These are phyloP conservation scores for Drosophila takahashii DNA, from an alignment of 1,140 invertebrate genomes.

Conservation along the genomic window DNA sequence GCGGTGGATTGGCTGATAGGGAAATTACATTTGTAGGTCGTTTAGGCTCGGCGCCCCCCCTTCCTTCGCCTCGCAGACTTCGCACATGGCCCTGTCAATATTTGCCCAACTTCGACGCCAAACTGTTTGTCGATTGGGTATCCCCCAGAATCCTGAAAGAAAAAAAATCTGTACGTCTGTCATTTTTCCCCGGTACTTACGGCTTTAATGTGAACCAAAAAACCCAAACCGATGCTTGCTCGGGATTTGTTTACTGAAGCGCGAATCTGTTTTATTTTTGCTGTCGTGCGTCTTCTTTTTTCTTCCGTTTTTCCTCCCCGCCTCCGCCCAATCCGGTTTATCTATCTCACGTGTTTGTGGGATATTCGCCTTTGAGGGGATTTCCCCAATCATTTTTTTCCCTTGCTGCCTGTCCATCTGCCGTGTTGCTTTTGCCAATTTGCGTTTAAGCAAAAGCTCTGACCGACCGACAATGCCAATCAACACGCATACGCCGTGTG, in stretches of 20 bases:
- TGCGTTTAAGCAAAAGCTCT: constrained; percentile 25
- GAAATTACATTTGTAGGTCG: constrained; percentile 57
- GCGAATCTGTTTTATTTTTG: constrained; percentile 53
- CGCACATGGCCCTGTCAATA: constrained; percentile 51
- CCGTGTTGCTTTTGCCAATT: constrained; percentile 52
- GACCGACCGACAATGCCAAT: constrained; percentile 54
- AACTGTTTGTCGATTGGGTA: constrained; percentile 33
- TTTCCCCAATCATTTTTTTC: constrained; percentile 44
- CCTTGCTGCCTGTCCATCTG: constrained; percentile 32
- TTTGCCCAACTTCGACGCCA: constrained; percentile 40
- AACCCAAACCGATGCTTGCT: constrained; percentile 12
- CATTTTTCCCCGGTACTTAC: constrained; percentile 38
- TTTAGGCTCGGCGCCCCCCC: constrained; percentile 17
- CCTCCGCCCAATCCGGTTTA: constrained; percentile 20
- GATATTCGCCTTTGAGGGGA: constrained; percentile 46
- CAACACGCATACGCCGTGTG: constrained; percentile 69
- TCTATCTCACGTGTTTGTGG: constrained; percentile 37
- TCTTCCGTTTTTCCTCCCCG: constrained; percentile 30
- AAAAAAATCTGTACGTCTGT: constrained; percentile 27
- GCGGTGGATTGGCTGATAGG: constrained; percentile 29
- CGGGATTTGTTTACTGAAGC: constrained; percentile 72
- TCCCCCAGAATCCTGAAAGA: background rate
- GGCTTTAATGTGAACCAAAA: constrained; percentile 43
- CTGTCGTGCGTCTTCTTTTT: constrained; percentile 9
- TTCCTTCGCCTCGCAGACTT: background rate